Evolutionary conservation across 2,797 vertebrate genomes (phyloP).

Genomic region (Heterohyrax brucei): DNA sequence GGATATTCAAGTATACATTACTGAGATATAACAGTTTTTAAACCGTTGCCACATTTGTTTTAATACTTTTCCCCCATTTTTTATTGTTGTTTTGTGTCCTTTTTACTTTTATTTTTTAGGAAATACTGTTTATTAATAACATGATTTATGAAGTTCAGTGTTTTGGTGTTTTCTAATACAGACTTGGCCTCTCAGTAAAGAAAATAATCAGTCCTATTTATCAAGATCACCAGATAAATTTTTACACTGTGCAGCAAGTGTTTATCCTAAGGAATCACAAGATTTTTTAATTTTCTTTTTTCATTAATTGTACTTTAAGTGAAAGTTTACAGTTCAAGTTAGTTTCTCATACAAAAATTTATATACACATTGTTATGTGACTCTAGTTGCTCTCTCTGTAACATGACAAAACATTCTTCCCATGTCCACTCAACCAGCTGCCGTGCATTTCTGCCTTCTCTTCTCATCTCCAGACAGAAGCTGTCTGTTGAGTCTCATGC

Average conservation of each 20-base stretch:
- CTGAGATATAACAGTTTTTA: neutral
- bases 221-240: neutral
- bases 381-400: too few relatives aligned
- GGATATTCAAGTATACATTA: neutral
- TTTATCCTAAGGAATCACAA: neutral
- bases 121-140: slow-evolving; percentile 26
- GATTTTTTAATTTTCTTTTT: too few relatives aligned
- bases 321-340: too few relatives aligned
- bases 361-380: too few relatives aligned
- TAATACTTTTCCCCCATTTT: neutral
- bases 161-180: slow-evolving; percentile 28
- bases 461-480: too few relatives aligned
- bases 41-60: neutral
- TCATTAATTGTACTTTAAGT: too few relatives aligned
- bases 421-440: too few relatives aligned
- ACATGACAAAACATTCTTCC: too few relatives aligned
- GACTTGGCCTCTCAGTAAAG: neutral
- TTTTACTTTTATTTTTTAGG: neutral
- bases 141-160: neutral
- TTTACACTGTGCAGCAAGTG: neutral
- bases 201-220: neutral
- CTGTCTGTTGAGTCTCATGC: too few relatives aligned
- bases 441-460: too few relatives aligned
- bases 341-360: too few relatives aligned
- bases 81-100: neutral